A percentile compares a stretch with the other conserved stretches of the same genome.
phyloP scores from a whole-genome alignment of 1,140 invertebrate species.

The Zaprionus ghesquierei region DNA sequence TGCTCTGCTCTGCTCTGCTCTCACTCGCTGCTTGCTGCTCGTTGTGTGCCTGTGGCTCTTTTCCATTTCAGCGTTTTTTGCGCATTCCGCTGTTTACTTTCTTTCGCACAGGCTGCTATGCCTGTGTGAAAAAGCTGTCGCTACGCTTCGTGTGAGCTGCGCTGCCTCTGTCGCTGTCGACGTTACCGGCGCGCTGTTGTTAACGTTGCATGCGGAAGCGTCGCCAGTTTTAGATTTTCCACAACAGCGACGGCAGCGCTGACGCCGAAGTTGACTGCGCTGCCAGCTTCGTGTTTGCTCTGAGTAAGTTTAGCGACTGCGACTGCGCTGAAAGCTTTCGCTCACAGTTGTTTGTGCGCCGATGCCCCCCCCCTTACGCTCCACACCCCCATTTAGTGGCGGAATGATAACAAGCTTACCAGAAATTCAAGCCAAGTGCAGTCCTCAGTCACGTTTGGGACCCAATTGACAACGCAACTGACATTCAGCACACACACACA shows the following conservation, averaged over 20 bases:
- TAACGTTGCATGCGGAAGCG: slow-evolving; percentile 70
- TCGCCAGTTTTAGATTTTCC: slow-evolving; percentile 42
- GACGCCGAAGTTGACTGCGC: slow-evolving; percentile 20
- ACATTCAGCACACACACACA: slow-evolving; percentile 19
- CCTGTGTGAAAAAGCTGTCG: slow-evolving; percentile 22
- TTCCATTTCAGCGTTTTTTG: slow-evolving; percentile 46
- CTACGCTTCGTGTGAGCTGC: slow-evolving; percentile 53
- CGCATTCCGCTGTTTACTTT: slow-evolving; percentile 73
- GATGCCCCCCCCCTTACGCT: neutral
- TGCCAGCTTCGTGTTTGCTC: slow-evolving; percentile 29
- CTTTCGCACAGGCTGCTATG: slow-evolving; percentile 66
- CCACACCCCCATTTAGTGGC: neutral
- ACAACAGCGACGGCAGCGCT: slow-evolving; percentile 7
- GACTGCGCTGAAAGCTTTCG: slow-evolving; percentile 52
- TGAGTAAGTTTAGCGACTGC: slow-evolving; percentile 37
- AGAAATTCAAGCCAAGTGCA: slow-evolving; percentile 27
- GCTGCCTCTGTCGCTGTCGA: slow-evolving; percentile 16
- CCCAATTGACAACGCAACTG: slow-evolving; percentile 15
- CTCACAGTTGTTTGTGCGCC: slow-evolving; percentile 16
- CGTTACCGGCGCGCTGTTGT: slow-evolving; percentile 4
- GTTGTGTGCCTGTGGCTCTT: slow-evolving; percentile 19
- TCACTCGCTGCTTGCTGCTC: neutral
- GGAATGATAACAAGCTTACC: slow-evolving; percentile 44
- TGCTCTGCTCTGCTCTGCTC: neutral
- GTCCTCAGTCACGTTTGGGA: slow-evolving; percentile 46